Percentiles rank a stretch among this genome's conserved stretches.
phyloP scores from a whole-genome alignment of 2,113 vertebrate species.

The Sander vitreus region DNA sequence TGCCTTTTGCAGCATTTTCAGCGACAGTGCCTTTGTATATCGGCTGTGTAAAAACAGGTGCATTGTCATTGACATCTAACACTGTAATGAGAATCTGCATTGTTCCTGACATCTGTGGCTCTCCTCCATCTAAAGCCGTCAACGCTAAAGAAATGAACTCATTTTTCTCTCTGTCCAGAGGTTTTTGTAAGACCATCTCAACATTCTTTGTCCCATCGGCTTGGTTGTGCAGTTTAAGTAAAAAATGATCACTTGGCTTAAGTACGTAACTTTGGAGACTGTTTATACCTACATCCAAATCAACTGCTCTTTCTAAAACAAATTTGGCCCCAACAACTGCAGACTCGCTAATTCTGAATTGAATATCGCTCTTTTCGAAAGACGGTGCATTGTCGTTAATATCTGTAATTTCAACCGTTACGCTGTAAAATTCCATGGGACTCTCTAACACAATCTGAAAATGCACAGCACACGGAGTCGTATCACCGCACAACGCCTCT shows the following conservation, averaged over 20 bases:
- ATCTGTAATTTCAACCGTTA: slow-evolving; percentile 76
- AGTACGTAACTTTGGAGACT: slow-evolving; percentile 82
- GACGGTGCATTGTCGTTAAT: slow-evolving; percentile 75
- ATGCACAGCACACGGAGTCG: slow-evolving; percentile 79
- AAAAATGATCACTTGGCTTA: slow-evolving; percentile 75
- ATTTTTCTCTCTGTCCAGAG: slow-evolving; percentile 68
- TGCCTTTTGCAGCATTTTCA: slow-evolving; percentile 74
- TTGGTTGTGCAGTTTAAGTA: slow-evolving; percentile 65
- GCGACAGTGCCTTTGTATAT: slow-evolving; percentile 74
- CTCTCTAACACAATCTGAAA: slow-evolving; percentile 82
- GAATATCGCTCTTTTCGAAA: slow-evolving; percentile 75
- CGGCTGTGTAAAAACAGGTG: slow-evolving; percentile 70
- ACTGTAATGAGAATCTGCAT: slow-evolving; percentile 64
- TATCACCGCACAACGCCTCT: slow-evolving; percentile 79
- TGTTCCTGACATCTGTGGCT: slow-evolving; percentile 64
- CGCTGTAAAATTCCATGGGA: slow-evolving; percentile 82
- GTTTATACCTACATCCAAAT: slow-evolving; percentile 84
- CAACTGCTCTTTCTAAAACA: slow-evolving; percentile 81
- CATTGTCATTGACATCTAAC: slow-evolving; percentile 71
- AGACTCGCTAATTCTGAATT: slow-evolving; percentile 81
- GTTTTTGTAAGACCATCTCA: slow-evolving; percentile 73
- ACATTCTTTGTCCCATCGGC: slow-evolving; percentile 64
- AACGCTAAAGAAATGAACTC: slow-evolving; percentile 50
- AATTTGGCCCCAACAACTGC: slow-evolving; percentile 73
- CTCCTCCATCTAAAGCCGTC: slow-evolving; percentile 66